These are phyloP conservation scores for Drosophila percnosoma DNA, from an alignment of 2,888 invertebrate genomes.

Conservation along the genomic window DNA sequence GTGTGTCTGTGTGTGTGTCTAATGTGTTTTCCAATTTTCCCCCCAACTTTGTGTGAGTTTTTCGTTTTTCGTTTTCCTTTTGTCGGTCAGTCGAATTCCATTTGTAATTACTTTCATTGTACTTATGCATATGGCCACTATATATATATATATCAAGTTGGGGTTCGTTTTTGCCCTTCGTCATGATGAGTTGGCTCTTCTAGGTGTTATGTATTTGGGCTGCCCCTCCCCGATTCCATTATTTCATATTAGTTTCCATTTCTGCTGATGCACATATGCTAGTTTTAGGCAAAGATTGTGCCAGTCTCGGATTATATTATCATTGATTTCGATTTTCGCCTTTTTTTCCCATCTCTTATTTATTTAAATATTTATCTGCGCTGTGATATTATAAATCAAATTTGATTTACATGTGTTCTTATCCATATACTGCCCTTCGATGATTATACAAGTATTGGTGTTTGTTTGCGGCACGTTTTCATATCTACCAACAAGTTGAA, in stretches of 20 bases:
- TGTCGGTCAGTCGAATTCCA: slow-evolving; percentile 61
- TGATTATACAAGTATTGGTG: slow-evolving; percentile 25
- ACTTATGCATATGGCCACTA: slow-evolving; percentile 36
- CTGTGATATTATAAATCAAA: slow-evolving; percentile 72
- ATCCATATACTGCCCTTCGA: slow-evolving; percentile 54
- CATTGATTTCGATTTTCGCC: background rate
- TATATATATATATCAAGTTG: background rate
- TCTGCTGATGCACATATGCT: background rate
- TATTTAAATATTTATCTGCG: slow-evolving; percentile 66
- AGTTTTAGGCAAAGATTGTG: background rate
- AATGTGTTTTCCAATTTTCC: slow-evolving; percentile 48
- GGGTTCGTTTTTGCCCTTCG: slow-evolving; percentile 42
- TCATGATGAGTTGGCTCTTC: slow-evolving; percentile 70
- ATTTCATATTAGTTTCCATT: background rate
- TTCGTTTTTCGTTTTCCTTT: slow-evolving; percentile 8
- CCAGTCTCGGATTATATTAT: background rate
- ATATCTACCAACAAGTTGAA: slow-evolving; percentile 12
- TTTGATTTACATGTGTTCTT: slow-evolving; percentile 76
- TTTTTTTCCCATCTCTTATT: slow-evolving; percentile 31
- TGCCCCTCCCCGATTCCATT: background rate
- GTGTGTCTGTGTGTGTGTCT: slow-evolving; percentile 11
- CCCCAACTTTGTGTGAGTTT: slow-evolving; percentile 6
- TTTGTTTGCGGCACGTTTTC: slow-evolving; percentile 63
- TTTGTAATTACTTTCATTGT: slow-evolving; percentile 76
- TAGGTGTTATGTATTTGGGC: slow-evolving; percentile 4